phyloP scores from a whole-genome alignment of 2,888 invertebrate species.

The Leucophenga maculata region DNA sequence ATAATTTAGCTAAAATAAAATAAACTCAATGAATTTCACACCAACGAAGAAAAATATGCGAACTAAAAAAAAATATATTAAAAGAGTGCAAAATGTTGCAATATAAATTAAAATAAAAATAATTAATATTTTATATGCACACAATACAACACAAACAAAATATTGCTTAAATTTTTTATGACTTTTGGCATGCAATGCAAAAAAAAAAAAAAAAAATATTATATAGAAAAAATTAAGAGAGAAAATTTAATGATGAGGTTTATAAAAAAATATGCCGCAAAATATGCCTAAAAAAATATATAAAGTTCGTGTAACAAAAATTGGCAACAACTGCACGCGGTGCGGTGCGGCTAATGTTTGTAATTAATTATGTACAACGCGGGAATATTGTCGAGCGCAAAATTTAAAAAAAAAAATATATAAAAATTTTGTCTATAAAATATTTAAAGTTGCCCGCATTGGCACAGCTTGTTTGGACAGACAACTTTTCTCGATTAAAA shows the following conservation, averaged over 20 bases:
- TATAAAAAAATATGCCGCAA: no score
- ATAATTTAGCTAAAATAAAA: conserved; percentile 13
- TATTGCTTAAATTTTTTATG: not conserved
- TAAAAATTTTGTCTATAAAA: not conserved
- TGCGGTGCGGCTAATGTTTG: conserved; percentile 36
- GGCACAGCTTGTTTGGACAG: conserved; percentile 17
- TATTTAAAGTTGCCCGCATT: conserved; percentile 23
- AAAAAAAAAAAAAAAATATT: not conserved
- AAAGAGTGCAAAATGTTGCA: conserved; percentile 13
- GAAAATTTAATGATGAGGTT: no score
- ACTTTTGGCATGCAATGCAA: conserved; percentile 3
- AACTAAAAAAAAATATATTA: not conserved
- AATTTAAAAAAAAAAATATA: not conserved
- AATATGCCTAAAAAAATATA: not conserved
- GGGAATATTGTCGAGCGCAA: conserved; percentile 1
- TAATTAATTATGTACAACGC: conserved; percentile 47
- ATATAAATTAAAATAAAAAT: conserved; percentile 5
- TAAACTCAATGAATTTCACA: not conserved
- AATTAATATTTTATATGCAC: conserved; percentile 6
- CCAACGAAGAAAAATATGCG: no score
- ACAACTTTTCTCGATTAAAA: conserved; percentile 9
- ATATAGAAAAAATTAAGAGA: no score
- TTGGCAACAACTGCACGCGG: conserved; percentile 23
- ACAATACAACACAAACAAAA: no score
- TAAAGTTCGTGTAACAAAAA: conserved; percentile 6